phyloP scores from a whole-genome alignment of 2,113 vertebrate species.

The Pterophyllum scalare region DNA sequence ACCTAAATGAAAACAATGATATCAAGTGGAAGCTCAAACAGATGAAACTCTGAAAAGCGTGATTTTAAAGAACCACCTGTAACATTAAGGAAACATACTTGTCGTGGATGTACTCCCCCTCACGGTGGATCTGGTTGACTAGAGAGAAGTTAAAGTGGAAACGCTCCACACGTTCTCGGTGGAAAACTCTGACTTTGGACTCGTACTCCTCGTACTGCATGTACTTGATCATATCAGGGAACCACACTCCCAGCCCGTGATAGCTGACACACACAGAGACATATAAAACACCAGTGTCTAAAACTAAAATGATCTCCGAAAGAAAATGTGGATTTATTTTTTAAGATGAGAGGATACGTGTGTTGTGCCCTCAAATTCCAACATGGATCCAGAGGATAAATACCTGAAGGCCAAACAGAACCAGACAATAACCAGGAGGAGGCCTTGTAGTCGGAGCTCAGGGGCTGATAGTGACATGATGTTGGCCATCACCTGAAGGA shows the following conservation, averaged over 20 bases:
- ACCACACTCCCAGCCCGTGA: constrained; percentile 96
- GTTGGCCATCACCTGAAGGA: constrained; percentile 90
- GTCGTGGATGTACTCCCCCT: constrained; percentile 90
- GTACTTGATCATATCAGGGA: constrained; percentile 97
- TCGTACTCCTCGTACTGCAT: constrained; percentile 93
- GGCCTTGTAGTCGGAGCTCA: constrained; percentile 89
- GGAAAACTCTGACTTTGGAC: constrained; percentile 86
- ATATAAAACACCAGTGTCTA: background rate
- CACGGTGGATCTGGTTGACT: constrained; percentile 94
- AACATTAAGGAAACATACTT: constrained; percentile 80
- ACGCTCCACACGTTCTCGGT: constrained; percentile 85
- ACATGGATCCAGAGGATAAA: background rate
- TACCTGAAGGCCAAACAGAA: constrained; percentile 97
- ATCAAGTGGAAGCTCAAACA: background rate
- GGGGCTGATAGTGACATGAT: constrained; percentile 89
- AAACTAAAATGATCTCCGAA: background rate
- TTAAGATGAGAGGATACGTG: background rate
- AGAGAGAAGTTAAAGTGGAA: constrained; percentile 97
- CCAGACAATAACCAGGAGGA: constrained; percentile 95
- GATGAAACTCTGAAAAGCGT: background rate
- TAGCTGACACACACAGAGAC: constrained; percentile 81
- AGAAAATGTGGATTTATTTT: background rate
- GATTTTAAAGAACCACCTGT: fast-evolving
- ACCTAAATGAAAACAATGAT: constrained; percentile 77
- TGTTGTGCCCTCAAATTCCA: background rate